Evolutionary conservation across 2,888 invertebrate genomes (phyloP).

Genomic region (Ophion costatus): DNA sequence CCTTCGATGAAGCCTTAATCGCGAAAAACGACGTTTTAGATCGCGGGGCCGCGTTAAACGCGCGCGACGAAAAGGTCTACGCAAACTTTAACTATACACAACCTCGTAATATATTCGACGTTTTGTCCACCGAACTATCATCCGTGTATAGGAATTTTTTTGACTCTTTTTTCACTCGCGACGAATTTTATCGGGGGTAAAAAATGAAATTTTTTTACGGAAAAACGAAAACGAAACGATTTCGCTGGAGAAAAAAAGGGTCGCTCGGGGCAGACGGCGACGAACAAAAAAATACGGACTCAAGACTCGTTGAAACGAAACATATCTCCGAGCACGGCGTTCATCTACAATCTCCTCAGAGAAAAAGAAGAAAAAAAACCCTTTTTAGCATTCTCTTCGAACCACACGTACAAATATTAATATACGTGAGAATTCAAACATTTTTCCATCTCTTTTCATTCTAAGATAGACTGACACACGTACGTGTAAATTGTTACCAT

Average conservation of each 20-base stretch:
- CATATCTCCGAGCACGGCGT: conserved; percentile 70
- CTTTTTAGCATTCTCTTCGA: conserved; percentile 70
- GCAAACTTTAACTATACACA: not conserved
- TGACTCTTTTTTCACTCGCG: conserved; percentile 6
- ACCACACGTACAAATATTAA: conserved; percentile 22
- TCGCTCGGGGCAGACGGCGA: not conserved
- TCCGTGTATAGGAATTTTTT: not conserved
- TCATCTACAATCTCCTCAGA: conserved; percentile 67
- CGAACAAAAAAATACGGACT: conserved; percentile 45
- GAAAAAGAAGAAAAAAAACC: conserved; percentile 60
- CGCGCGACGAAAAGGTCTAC: not conserved
- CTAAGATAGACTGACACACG: conserved; percentile 71
- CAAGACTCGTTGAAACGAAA: conserved; percentile 69
- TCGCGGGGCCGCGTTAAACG: too few relatives aligned
- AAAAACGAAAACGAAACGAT: conserved; percentile 26
- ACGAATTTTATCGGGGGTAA: conserved; percentile 53
- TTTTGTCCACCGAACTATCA: not conserved
- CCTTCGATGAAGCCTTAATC: too few relatives aligned
- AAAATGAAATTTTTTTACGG: not conserved
- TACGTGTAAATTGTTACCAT: conserved; percentile 59
- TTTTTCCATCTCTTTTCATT: conserved; percentile 59
- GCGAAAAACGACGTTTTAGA: too few relatives aligned
- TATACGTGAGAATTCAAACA: conserved; percentile 7
- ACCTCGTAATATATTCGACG: not conserved
- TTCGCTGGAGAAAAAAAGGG: conserved; percentile 31